Base-by-base conservation (phyloP, 2,888 invertebrate genomes). In the Strigamia maritima region DNA sequence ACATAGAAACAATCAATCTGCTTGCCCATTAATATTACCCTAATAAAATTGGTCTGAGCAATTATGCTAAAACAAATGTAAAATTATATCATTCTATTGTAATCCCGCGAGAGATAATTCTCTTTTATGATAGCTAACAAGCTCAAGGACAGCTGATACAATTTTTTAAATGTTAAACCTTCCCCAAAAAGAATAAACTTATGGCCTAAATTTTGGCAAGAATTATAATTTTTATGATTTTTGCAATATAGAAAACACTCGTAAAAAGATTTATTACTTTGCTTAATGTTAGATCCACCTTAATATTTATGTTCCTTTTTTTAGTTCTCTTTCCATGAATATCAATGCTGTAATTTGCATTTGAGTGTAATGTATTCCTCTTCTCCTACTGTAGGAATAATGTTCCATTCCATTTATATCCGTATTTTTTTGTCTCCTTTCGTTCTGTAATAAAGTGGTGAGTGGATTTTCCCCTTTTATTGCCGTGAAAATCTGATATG, bases 391-490 rank as follows among this genome's bases (percentile, higher is more conserved):
- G 70, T 70, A 70, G 70, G 70, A 70, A 70, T 70, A 70, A 70
- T 26, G 70, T 70, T 70, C 70, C 26, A 70, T 70, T 70, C 70
- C 70, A 70, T 70, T 70, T 70, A 70, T 70, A 70, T 70, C 28
- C 14, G 14, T 14, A n/a, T 28, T 70, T 70, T 65, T 70, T 70
- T 70, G 70, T 70, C 70, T 70, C 14, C 14, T 70, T 70, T 70
- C 7, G 14, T 70, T 70, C 26, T 70, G 70, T n/a, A 70, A 70
- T 70, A 70, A 70, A 70, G 70, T 14, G 70, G 70, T 70, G 70
- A 70, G 70, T 70, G 70, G 70, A 70, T 70, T 70, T 70, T 28
- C 12, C 28, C 14, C 26, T 70, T 70, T 70, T 70, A 70, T 70
- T 28, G 12, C 70, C 1, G 70, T 26, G 70, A 28, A 12, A 70